Conservation (phyloP, 35 echinoderm and acorn worm genomes). For the Apostichopus parvimensis region DNA sequence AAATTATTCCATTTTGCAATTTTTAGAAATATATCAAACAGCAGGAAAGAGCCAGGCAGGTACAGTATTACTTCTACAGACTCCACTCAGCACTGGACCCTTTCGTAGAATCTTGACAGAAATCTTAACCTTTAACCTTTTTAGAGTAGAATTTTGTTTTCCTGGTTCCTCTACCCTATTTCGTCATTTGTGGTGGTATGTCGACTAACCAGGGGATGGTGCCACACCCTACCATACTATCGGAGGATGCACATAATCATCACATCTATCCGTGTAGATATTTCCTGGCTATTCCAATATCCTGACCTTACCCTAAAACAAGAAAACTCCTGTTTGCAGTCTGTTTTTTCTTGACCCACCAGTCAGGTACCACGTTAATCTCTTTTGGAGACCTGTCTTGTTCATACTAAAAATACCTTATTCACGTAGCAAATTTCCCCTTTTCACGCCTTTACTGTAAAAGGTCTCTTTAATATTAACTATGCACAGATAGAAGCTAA, state of each 20-base stretch:
- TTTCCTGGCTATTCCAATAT: too few relatives aligned
- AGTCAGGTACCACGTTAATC: too few relatives aligned
- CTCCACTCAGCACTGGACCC: background rate
- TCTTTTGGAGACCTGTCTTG: too few relatives aligned
- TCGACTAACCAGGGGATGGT: background rate
- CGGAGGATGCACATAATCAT: background rate
- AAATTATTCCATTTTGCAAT: conserved; percentile 21
- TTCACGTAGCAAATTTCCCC: too few relatives aligned
- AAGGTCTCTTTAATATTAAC: too few relatives aligned
- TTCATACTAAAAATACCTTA: too few relatives aligned
- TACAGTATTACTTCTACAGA: background rate
- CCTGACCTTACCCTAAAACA: too few relatives aligned
- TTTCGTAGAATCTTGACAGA: background rate
- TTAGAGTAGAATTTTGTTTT: background rate
- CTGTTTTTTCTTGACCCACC: too few relatives aligned
- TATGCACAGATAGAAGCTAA: too few relatives aligned
- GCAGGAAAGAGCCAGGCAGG: conserved; percentile 9
- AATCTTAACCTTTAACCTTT: background rate
- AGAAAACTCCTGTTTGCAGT: too few relatives aligned
- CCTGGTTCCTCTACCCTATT: background rate
- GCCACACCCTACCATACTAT: background rate
- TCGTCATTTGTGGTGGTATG: background rate
- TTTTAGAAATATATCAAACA: conserved; percentile 6
- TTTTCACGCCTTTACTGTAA: too few relatives aligned
- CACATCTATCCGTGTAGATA: too few relatives aligned